Evolutionary conservation across 1,140 invertebrate species (phyloP).

Genomic region (Drosophila serrata): DNA sequence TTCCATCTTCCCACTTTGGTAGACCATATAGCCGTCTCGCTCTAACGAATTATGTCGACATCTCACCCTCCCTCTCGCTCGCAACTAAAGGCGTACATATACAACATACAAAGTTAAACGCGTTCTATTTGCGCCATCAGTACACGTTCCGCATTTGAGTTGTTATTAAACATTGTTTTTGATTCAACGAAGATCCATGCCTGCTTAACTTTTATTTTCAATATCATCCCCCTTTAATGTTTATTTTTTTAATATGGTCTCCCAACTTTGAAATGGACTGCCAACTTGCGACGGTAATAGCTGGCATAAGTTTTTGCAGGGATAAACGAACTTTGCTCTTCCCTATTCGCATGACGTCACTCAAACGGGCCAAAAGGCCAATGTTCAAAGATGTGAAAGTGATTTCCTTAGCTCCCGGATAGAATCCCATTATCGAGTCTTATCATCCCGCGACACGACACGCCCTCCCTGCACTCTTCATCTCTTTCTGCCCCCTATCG

Average conservation of each 20-base stretch:
- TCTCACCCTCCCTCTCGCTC: slow-evolving; percentile 20
- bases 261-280: neutral
- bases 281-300: slow-evolving; percentile 20
- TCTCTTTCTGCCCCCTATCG: slow-evolving; percentile 23
- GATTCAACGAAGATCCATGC: slow-evolving; percentile 32
- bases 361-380: neutral
- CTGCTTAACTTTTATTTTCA: neutral
- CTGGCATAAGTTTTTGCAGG: neutral
- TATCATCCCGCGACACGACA: slow-evolving; percentile 31
- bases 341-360: slow-evolving; percentile 7
- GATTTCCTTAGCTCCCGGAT: slow-evolving; percentile 18
- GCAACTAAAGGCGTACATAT: slow-evolving; percentile 9
- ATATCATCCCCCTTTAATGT: neutral
- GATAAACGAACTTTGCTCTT: slow-evolving; percentile 1
- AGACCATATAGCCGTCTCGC: slow-evolving; percentile 27
- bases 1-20: neutral
- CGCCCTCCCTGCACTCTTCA: slow-evolving; percentile 31
- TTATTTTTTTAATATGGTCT: neutral
- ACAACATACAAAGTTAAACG: slow-evolving; percentile 19
- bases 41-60: slow-evolving; percentile 15
- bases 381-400: slow-evolving; percentile 31
- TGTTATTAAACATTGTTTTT: slow-evolving; percentile 31
- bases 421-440: slow-evolving; percentile 22
- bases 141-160: slow-evolving; percentile 31
- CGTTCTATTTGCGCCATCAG: slow-evolving; percentile 32